Conservation (phyloP, 2,888 invertebrate species). For the Chrysolina americana region DNA sequence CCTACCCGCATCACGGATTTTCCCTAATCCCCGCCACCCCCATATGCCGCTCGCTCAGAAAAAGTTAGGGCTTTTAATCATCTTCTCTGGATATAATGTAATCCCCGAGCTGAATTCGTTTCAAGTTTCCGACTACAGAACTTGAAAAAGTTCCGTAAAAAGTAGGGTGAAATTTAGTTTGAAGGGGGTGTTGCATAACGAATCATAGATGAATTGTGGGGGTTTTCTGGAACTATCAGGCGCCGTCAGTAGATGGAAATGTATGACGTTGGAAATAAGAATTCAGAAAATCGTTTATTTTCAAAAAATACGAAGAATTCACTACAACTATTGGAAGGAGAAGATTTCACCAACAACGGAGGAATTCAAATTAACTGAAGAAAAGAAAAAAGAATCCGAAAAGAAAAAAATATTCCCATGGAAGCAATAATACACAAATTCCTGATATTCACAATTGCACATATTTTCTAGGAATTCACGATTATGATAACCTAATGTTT, state of each 20-base stretch:
- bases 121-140: neutral
- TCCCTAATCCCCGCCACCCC: neutral
- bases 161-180: neutral
- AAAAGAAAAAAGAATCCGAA: too few relatives aligned
- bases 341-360: too few relatives aligned
- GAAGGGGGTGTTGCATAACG: neutral
- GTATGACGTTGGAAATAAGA: neutral
- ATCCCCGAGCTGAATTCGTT: constrained; percentile 4
- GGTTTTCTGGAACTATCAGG: neutral
- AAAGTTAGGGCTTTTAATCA: constrained; percentile 10
- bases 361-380: too few relatives aligned
- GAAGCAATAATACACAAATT: too few relatives aligned
- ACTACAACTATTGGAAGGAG: too few relatives aligned
- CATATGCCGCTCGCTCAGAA: neutral
- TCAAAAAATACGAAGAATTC: too few relatives aligned
- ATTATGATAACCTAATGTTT: too few relatives aligned
- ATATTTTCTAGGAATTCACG: too few relatives aligned
- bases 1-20: neutral
- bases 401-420: too few relatives aligned
- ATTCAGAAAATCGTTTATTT: too few relatives aligned
- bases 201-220: neutral
- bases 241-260: neutral
- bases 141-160: neutral
- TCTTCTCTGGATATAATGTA: neutral
- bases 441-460: too few relatives aligned